These are phyloP conservation scores for Phoxinus phoxinus DNA, from an alignment of 2,113 vertebrate species.

Conservation along the genomic window DNA sequence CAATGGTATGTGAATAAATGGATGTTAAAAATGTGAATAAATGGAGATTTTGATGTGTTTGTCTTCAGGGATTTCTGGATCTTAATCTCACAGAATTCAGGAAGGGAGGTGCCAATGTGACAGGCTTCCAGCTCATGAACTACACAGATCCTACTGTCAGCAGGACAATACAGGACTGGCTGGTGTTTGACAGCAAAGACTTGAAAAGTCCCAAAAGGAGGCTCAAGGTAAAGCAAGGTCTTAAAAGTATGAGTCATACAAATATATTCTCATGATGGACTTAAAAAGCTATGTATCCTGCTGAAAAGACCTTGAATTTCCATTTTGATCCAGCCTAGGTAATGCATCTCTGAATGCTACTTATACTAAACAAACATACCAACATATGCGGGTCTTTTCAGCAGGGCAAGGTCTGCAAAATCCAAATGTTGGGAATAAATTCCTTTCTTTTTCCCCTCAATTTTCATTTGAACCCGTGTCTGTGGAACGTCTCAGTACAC, in stretches of 20 bases:
- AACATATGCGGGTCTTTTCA: neutral
- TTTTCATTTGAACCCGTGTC: neutral
- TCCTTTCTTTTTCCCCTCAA: neutral
- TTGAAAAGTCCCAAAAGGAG: slow-evolving; percentile 87
- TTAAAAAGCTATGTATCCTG: neutral
- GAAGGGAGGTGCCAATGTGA: slow-evolving; percentile 90
- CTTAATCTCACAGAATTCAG: slow-evolving; percentile 92
- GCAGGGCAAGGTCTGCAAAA: neutral
- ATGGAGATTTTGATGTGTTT: slow-evolving; percentile 15
- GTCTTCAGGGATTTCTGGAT: slow-evolving; percentile 89
- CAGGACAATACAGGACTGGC: slow-evolving; percentile 90
- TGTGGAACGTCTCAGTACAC: slow-evolving; percentile 83
- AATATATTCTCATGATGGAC: neutral
- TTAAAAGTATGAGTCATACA: neutral
- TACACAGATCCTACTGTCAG: slow-evolving; percentile 81
- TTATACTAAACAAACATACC: neutral
- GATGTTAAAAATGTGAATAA: neutral
- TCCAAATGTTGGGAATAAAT: neutral
- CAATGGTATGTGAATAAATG: neutral
- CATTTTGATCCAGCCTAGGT: neutral
- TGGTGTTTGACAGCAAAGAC: slow-evolving; percentile 89
- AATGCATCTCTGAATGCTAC: neutral
- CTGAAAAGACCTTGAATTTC: neutral
- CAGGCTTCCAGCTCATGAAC: slow-evolving; percentile 94
- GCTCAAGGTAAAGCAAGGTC: slow-evolving; percentile 80